Conservation (phyloP, 2,797 vertebrate genomes). For the Atherinosoma microstoma region DNA sequence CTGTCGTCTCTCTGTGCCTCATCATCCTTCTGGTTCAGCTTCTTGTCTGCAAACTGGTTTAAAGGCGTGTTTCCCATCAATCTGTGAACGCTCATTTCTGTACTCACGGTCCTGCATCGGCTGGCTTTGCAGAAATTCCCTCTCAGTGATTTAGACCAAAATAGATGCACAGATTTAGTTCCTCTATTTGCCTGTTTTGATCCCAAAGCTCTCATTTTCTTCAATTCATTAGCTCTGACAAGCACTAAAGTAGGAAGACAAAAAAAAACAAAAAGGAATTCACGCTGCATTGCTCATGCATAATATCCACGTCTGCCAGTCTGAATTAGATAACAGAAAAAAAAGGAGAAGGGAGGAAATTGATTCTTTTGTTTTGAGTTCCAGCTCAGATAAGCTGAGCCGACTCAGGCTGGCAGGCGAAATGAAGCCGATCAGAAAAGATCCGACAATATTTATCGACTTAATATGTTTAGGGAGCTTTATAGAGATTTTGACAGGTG, state of each 20-base stretch:
- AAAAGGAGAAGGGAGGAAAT: conserved; percentile 27
- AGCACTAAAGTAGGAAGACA: conserved; percentile 42
- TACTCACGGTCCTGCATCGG: too few species aligned
- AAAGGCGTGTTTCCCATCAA: too few species aligned
- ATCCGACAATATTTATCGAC: conserved; percentile 21
- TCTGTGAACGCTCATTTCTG: too few species aligned
- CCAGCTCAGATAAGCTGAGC: conserved; percentile 29
- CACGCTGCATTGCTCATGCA: conserved; percentile 40
- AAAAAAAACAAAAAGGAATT: conserved; percentile 46
- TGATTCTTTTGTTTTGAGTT: conserved; percentile 48
- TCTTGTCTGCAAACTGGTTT: too few species aligned
- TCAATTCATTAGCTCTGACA: conserved; percentile 52
- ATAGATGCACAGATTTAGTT: background rate
- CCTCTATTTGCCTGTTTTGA: conserved; percentile 17
- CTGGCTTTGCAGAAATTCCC: too few species aligned
- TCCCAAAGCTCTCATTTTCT: conserved; percentile 9
- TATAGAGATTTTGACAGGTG: background rate
- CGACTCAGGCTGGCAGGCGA: background rate
- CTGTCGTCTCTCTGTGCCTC: too few species aligned
- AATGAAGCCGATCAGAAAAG: conserved; percentile 28
- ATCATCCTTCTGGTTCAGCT: too few species aligned
- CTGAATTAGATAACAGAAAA: conserved; percentile 7
- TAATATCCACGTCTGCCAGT: conserved; percentile 56
- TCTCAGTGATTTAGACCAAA: background rate
- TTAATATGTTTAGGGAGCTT: background rate